Evolutionary conservation across 2,797 vertebrate species (phyloP).

Genomic region (Ctenopoma multispine): DNA sequence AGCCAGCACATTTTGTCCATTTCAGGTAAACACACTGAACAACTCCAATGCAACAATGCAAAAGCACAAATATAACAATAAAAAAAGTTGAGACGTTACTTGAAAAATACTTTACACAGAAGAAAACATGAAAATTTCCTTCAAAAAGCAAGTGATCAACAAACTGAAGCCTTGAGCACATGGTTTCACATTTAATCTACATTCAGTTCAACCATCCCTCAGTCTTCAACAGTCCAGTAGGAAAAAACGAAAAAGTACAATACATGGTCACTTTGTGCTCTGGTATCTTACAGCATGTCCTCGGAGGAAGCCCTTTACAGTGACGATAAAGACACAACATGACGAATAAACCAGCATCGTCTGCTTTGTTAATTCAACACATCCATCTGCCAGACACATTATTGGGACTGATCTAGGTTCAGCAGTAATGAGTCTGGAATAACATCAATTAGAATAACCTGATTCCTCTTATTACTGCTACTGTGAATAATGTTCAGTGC

Average conservation of each 20-base stretch:
- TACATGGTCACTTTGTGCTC: conserved; percentile 38
- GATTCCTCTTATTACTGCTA: not conserved
- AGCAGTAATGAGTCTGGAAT: not conserved
- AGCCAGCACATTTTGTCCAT: not conserved
- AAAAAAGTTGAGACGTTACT: conserved; percentile 22
- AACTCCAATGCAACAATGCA: not conserved
- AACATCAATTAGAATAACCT: not conserved
- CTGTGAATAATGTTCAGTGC: conserved; percentile 10
- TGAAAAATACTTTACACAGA: conserved; percentile 66
- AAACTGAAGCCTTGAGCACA: conserved; percentile 22
- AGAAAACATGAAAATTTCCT: conserved; percentile 45
- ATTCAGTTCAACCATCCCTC: conserved; percentile 35
- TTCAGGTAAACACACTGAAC: not conserved
- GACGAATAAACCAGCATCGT: too few species aligned
- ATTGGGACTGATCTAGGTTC: not conserved
- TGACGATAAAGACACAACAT: not conserved
- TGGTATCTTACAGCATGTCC: not conserved
- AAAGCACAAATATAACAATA: not conserved
- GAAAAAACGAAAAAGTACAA: conserved; percentile 7
- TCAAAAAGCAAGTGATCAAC: conserved; percentile 37
- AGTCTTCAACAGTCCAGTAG: not conserved
- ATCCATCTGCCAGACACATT: not conserved
- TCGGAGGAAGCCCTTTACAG: conserved; percentile 49
- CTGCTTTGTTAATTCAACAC: conserved; percentile 7
- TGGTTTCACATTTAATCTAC: conserved; percentile 41